Base-by-base conservation (phyloP, 1,140 invertebrate species). In the Zaprionus davidi region DNA sequence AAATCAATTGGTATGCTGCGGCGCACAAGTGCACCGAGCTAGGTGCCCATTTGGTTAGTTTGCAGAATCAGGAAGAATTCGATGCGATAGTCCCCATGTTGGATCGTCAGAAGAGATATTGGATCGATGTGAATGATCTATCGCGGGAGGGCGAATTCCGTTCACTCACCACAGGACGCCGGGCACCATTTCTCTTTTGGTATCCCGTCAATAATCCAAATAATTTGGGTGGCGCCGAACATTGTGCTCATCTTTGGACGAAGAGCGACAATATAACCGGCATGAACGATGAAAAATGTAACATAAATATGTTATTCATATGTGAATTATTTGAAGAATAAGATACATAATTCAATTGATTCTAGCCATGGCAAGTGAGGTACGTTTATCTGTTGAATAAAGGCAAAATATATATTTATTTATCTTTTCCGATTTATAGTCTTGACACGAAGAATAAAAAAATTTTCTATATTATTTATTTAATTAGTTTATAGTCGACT, bases 61-160 rank as follows among this genome's bases (percentile, higher is more conserved):
- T 58, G 2, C 66, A 59, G 26, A 67, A 67, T 49, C 13, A 51
- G 2, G 3, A 31, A 1, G 55, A 68, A 28, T 28, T 17, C 12
- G 6, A 49, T 12, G 17, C 20, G 2, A 20, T 68, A 0, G 22
- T 1, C 1, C 20, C 0, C 0, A 36, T 34, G 13, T 26, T 59
- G 20, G 13, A 51, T 11, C 7, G 0, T 17, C 0, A 17, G 1
- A 13, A 22, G 0, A 9, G 1, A 5, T 59, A 34, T 34, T 67
- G 64, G 64, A 67, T 41, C 13, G 64, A 67, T 56, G 13, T 67
- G 2, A 67, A 67, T 20, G 64, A 67, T 24, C 24, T 67, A 5
- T 15, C n/a, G 15, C 1, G 17, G 11, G 64, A 67, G 17, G 64
- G 53, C 2, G 5, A 22, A 5, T 67, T 20, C 9, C 5, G 26